phyloP scores from a whole-genome alignment of 2,797 vertebrate genomes.

The Semaprochilodus insignis region DNA sequence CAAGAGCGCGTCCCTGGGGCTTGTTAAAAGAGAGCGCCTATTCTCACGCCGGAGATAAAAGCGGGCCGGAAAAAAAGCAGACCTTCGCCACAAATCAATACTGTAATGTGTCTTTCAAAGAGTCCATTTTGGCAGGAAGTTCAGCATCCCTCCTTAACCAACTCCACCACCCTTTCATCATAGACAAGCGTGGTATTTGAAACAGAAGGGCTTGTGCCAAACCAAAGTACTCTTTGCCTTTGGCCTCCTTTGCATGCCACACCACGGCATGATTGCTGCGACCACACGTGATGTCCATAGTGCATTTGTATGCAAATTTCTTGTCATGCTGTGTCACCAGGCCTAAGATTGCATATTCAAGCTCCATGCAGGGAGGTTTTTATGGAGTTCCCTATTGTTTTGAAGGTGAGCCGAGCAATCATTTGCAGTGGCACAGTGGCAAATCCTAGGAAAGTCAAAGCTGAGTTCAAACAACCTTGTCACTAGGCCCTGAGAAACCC shows the following conservation, averaged over 20 bases:
- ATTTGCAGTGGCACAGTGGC: neutral
- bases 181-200: neutral
- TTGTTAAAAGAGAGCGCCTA: constrained; percentile 56
- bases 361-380: neutral
- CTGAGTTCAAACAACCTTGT: neutral
- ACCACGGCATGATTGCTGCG: neutral
- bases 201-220: neutral
- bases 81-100: constrained; percentile 32
- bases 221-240: neutral
- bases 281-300: neutral
- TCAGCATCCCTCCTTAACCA: constrained; percentile 2
- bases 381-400: neutral
- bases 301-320: constrained; percentile 4
- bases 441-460: constrained; percentile 1
- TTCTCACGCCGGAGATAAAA: constrained; percentile 25
- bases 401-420: neutral
- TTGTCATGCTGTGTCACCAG: neutral
- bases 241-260: neutral
- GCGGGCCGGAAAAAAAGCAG: neutral
- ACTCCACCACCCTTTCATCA: constrained; percentile 2
- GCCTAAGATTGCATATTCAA: neutral
- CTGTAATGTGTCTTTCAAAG: constrained; percentile 26
- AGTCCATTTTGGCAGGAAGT: constrained; percentile 28
- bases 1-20: constrained; percentile 75
- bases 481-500: neutral